Conservation (phyloP, 2,113 vertebrate genomes). For the Gambusia affinis region DNA sequence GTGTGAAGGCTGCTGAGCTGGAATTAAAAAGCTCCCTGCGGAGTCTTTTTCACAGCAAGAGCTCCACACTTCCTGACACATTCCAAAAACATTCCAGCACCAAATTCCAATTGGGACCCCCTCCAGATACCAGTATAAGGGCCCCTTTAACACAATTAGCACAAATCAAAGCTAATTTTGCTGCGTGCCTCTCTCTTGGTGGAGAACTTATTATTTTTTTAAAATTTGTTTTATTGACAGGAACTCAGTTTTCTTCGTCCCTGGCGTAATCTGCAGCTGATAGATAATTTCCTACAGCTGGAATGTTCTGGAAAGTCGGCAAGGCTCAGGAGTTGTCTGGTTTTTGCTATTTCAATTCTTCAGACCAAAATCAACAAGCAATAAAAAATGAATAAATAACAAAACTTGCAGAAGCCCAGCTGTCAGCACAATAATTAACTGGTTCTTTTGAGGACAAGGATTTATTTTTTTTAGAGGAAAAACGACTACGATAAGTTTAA, state of each 20-base stretch:
- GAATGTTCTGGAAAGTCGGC: conserved; percentile 49
- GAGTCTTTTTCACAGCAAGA: conserved; percentile 30
- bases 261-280: conserved; percentile 37
- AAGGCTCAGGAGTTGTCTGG: conserved; percentile 53
- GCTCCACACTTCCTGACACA: conserved; percentile 54
- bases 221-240: conserved; percentile 1
- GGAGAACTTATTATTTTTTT: conserved; percentile 17
- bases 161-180: conserved; percentile 49
- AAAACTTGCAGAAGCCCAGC: conserved; percentile 34
- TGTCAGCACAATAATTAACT: conserved; percentile 4
- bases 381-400: conserved; percentile 8
- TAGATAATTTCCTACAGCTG: conserved; percentile 34
- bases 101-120: conserved; percentile 54
- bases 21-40: conserved; percentile 67
- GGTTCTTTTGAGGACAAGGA: background rate
- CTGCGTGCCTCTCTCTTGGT: background rate
- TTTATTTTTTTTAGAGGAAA: background rate
- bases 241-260: conserved; percentile 23
- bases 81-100: conserved; percentile 66
- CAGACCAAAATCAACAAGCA: conserved; percentile 51
- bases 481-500: background rate
- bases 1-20: conserved; percentile 29
- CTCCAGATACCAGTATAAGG: conserved; percentile 33
- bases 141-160: conserved; percentile 13
- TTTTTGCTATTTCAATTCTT: conserved; percentile 50